Evolutionary conservation across 1,140 invertebrate genomes (phyloP), one percentile per base, ranked within the genome.

Genomic region (Saccostrea glomerata): DNA sequence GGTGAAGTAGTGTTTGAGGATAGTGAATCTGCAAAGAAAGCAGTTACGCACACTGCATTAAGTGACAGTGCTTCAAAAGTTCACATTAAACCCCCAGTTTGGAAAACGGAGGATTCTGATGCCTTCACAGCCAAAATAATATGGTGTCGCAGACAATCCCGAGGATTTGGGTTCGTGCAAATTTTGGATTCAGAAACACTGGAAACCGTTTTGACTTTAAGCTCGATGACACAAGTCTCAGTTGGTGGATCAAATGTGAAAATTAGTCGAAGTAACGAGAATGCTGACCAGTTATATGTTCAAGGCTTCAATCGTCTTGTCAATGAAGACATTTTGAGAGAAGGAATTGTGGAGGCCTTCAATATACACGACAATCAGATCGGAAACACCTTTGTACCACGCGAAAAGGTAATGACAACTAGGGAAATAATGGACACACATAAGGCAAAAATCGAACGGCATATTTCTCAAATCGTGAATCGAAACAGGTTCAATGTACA

Each of bases 1-100:
- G 93, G 93, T 0, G 90, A 88, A 87, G 70, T 93, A 9, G 91
- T 90, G 12, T 94, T 91, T 85, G 60, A 56, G 13, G 88, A 88
- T 47, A 60, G 82, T 13, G 77, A 77, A n/a, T 89, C 91, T 84
- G 93, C 93, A 7, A 58, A 83, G 20, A 15, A 23, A 7, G 93
- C 93, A n/a, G 90, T 90, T 11, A 25, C 82, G 30, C 2, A 36
- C 2, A 36, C 30, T 9, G 56, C 17, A 30, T 82, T 84, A 5
- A 55, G 85, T 23, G 82, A 47, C 15, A 36, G 25, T 70, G 30
- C 87, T 40, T 70, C 87, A 36, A 63, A 63, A 60, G 23, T 85
- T 63, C 30, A 58, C 5, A 17, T 47, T 20, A 55, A 30, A 11
- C 84, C 85, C 7, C 56, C 56, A 1, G 40, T 55, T 25, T 70